A percentile compares a stretch with the other conserved stretches of the same genome.
Evolutionary conservation across 2,797 vertebrate species (phyloP).

Genomic region (Dicrostonyx torquatus): DNA sequence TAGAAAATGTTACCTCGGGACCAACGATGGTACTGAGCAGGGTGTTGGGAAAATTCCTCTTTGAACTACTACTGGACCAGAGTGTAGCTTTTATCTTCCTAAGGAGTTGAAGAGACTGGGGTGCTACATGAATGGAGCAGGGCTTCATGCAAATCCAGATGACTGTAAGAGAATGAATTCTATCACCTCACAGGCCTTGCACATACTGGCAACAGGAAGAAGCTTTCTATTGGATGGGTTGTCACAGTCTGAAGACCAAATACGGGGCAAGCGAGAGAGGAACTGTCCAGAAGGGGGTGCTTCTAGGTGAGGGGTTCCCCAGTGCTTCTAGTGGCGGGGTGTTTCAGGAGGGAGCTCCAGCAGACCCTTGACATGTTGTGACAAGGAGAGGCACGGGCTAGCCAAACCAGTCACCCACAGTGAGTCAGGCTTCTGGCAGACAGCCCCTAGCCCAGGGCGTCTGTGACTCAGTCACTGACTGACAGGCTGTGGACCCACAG

Average conservation of each 20-base stretch:
- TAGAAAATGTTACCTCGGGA: not conserved
- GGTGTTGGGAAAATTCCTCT: not conserved
- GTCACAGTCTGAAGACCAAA: not conserved
- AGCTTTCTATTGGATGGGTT: not conserved
- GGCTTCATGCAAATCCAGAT: not conserved
- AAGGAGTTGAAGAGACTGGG: accelerated
- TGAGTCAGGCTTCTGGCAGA: slow-evolving; percentile 79
- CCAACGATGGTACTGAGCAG: not conserved
- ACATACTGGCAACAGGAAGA: not conserved
- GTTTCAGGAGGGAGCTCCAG: not conserved
- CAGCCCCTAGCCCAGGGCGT: slow-evolving; percentile 60
- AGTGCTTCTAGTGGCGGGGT: not conserved
- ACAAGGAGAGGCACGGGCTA: slow-evolving; percentile 61
- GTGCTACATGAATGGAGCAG: not conserved
- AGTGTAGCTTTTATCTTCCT: accelerated
- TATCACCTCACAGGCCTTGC: not conserved
- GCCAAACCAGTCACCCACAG: slow-evolving; percentile 64
- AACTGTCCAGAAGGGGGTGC: not conserved
- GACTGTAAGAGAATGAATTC: not conserved
- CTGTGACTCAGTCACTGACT: slow-evolving; percentile 77
- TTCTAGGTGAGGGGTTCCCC: not conserved
- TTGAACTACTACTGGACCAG: not conserved
- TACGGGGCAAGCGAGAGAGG: not conserved
- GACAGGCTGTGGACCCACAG: slow-evolving; percentile 63
- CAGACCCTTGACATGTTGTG: slow-evolving; percentile 45